Conservation (phyloP, 2,888 invertebrate species). For the Opisthograptis luteolata region DNA sequence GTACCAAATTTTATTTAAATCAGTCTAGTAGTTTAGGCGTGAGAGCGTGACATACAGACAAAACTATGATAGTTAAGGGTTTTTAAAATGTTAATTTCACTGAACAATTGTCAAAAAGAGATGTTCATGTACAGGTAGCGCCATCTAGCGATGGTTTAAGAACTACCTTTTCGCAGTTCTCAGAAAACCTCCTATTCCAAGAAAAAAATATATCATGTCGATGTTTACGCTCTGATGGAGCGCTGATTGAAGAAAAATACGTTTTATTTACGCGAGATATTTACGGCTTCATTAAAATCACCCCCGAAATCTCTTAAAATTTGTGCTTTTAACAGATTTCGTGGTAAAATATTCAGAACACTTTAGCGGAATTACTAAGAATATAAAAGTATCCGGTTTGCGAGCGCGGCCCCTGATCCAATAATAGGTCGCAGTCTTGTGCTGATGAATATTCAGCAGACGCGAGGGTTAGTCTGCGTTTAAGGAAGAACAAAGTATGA, state of each 20-base stretch:
- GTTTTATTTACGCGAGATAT: not conserved
- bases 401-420: slow-evolving; percentile 41
- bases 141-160: no score
- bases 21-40: no score
- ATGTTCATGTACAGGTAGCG: no score
- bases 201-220: no score
- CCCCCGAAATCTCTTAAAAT: not conserved
- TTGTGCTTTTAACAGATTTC: slow-evolving; percentile 16
- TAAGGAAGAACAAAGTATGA: not conserved
- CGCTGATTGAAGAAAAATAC: not conserved
- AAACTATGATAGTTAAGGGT: no score
- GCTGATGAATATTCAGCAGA: slow-evolving; percentile 50
- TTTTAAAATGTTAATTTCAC: no score
- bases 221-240: not conserved
- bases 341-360: slow-evolving; percentile 20
- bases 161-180: no score
- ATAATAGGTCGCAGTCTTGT: slow-evolving; percentile 46
- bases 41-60: no score
- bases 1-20: no score
- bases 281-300: not conserved
- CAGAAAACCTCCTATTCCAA: no score
- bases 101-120: no score
- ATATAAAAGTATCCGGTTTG: slow-evolving; percentile 16
- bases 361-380: slow-evolving; percentile 10
- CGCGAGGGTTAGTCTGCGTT: not conserved